Conservation (phyloP, 2,888 invertebrate species). For the Bibio marci region DNA sequence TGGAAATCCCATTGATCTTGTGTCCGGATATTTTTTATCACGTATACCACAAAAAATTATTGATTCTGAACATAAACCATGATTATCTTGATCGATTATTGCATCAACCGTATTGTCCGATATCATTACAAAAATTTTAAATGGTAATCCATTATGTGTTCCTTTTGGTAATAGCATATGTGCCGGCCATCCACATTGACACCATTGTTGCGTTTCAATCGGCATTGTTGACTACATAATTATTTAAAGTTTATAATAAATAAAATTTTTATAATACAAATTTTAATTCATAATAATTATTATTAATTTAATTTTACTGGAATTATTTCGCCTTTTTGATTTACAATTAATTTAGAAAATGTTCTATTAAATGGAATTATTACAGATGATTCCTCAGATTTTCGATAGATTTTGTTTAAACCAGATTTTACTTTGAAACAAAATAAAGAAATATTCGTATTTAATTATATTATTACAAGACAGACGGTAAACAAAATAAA, state of each 20-base stretch:
- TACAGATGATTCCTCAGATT: constrained; percentile 39
- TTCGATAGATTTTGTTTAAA: constrained; percentile 35
- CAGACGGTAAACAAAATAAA: no score
- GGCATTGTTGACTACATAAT: constrained; percentile 21
- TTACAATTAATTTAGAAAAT: constrained; percentile 34
- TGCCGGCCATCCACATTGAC: constrained; percentile 35
- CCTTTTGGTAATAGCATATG: constrained; percentile 33
- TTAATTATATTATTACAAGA: background rate
- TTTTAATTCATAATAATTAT: no score
- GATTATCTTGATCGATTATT: background rate
- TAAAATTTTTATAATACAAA: no score
- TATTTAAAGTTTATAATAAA: no score
- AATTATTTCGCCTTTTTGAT: constrained; percentile 14
- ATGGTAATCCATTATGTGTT: constrained; percentile 25
- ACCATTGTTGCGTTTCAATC: background rate
- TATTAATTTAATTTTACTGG: no score
- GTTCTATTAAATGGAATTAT: constrained; percentile 40
- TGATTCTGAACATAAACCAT: background rate
- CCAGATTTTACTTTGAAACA: constrained; percentile 35
- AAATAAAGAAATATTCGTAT: constrained; percentile 1
- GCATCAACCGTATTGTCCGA: constrained; percentile 20
- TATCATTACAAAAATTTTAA: constrained; percentile 31
- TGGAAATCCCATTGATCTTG: background rate
- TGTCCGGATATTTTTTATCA: constrained; percentile 1
- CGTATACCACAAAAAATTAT: constrained; percentile 1